A percentile compares a stretch with the other conserved stretches of the same genome.
These are phyloP conservation scores for Dromococcyx pavoninus DNA, from an alignment of 2,797 vertebrate genomes.

Conservation along the genomic window DNA sequence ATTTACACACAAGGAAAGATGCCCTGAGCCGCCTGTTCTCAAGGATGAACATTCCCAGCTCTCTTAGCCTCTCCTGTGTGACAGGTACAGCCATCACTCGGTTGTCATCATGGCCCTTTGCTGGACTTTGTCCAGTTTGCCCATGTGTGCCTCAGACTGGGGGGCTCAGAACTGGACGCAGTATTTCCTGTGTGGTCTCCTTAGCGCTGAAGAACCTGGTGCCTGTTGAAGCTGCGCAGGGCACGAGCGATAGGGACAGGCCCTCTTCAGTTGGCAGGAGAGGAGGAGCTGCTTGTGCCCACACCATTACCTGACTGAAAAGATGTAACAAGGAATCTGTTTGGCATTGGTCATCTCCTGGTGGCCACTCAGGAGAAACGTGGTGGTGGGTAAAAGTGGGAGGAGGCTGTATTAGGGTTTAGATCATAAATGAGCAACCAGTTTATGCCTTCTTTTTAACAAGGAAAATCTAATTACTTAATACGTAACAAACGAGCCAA, in stretches of 20 bases:
- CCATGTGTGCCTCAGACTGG: too few species aligned
- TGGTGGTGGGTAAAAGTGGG: neutral
- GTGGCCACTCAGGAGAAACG: neutral
- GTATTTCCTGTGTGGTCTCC: neutral
- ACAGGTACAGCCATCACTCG: neutral
- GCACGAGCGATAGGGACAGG: neutral
- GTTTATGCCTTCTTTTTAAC: neutral
- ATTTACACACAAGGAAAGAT: neutral
- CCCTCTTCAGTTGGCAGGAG: neutral
- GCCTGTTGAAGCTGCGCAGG: neutral
- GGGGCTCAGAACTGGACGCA: neutral
- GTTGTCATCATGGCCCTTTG: neutral
- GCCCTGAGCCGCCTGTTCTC: neutral
- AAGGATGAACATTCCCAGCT: too few species aligned
- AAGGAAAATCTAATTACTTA: slow-evolving; percentile 20
- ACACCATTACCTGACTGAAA: neutral
- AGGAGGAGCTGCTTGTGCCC: neutral
- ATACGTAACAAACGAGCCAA: neutral
- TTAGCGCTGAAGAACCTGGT: neutral
- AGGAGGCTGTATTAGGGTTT: neutral
- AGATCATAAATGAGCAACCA: neutral
- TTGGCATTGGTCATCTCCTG: neutral
- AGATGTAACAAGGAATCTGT: neutral
- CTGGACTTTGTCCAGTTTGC: neutral
- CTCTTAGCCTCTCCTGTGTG: neutral